phyloP scores from a whole-genome alignment of 2,888 invertebrate species.

The Lapara coniferarum region DNA sequence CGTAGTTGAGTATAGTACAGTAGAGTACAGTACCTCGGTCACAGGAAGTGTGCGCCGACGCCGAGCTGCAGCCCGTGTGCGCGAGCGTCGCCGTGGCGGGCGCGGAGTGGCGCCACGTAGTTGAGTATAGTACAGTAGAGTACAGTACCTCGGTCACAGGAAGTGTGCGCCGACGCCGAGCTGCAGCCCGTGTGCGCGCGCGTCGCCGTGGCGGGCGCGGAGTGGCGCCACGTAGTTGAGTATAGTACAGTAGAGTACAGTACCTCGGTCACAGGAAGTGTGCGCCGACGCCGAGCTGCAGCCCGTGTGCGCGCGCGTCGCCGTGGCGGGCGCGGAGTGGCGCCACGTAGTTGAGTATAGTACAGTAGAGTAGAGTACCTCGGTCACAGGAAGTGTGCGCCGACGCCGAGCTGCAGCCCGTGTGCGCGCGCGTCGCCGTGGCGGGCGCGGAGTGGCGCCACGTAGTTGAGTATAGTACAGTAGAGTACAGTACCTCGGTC shows the following conservation, averaged over 20 bases:
- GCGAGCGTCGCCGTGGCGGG: constrained; percentile 85
- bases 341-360: constrained; percentile 96
- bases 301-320: constrained; percentile 87
- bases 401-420: constrained; percentile 93
- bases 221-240: constrained; percentile 96
- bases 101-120: constrained; percentile 92
- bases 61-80: constrained; percentile 92
- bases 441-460: constrained; percentile 88
- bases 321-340: constrained; percentile 87
- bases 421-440: constrained; percentile 86
- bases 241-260: too few relatives aligned
- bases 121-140: too few relatives aligned
- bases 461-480: too few relatives aligned
- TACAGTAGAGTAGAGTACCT: neutral
- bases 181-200: constrained; percentile 88
- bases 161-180: constrained; percentile 91
- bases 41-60: constrained; percentile 86
- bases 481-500: neutral
- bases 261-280: constrained; percentile 59
- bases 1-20: too few relatives aligned
- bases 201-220: constrained; percentile 86
- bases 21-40: neutral
- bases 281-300: constrained; percentile 93
- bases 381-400: constrained; percentile 80
- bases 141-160: constrained; percentile 29